Conservation (phyloP, 2,888 invertebrate species). For the Sesia bembeciformis region DNA sequence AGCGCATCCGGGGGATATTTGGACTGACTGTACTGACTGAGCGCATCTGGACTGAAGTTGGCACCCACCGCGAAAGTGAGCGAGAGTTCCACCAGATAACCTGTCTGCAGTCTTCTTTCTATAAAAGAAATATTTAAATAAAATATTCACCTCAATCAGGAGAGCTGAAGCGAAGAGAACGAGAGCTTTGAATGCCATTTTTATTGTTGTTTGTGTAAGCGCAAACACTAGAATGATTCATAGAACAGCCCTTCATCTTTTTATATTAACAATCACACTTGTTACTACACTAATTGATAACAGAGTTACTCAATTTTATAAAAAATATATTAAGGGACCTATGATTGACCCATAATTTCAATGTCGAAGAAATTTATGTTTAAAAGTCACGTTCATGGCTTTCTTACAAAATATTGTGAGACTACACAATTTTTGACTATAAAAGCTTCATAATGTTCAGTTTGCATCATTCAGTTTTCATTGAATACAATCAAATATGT, state of each 20-base stretch:
- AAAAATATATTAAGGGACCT: too few relatives aligned
- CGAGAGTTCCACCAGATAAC: too few relatives aligned
- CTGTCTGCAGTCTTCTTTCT: too few relatives aligned
- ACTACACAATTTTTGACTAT: not conserved
- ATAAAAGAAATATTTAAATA: not conserved
- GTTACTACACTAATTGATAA: not conserved
- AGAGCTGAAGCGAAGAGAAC: not conserved
- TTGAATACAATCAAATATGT: slow-evolving; percentile 6
- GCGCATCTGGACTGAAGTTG: too few relatives aligned
- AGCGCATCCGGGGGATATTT: too few relatives aligned
- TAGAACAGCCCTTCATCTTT: not conserved
- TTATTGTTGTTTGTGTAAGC: not conserved
- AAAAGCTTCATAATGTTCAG: not conserved
- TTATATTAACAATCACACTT: not conserved
- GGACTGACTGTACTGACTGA: too few relatives aligned
- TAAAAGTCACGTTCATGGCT: not conserved
- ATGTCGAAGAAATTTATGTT: not conserved
- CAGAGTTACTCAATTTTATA: too few relatives aligned
- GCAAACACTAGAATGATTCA: not conserved
- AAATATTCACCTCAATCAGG: not conserved
- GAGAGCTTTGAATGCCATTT: not conserved
- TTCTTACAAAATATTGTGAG: not conserved
- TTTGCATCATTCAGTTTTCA: not conserved
- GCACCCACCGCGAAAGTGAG: too few relatives aligned
- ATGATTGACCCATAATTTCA: too few relatives aligned